These are phyloP conservation scores for Acanthornis magna DNA, from an alignment of 2,797 vertebrate genomes.

Conservation along the genomic window DNA sequence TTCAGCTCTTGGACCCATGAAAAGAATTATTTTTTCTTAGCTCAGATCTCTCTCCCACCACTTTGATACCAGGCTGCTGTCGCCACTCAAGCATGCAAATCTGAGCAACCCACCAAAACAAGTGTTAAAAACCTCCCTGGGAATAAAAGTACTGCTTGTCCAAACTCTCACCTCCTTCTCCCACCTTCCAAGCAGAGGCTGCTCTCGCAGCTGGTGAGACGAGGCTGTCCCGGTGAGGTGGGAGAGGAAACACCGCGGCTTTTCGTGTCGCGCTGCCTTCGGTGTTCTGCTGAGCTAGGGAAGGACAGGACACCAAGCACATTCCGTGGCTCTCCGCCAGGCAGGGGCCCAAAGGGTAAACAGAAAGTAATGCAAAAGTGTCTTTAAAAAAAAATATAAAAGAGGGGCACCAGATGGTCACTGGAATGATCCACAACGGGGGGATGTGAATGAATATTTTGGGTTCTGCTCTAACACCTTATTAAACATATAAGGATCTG, in stretches of 20 bases:
- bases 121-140: neutral
- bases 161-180: neutral
- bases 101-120: neutral
- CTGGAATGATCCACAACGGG: neutral
- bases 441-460: neutral
- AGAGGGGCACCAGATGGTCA: constrained; percentile 6
- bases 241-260: neutral
- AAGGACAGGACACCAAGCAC: constrained; percentile 17
- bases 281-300: constrained; percentile 5
- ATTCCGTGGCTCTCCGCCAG: constrained; percentile 42
- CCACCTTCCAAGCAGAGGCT: neutral
- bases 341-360: constrained; percentile 21
- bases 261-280: neutral
- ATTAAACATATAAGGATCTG: neutral
- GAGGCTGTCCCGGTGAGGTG: neutral
- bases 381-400: neutral
- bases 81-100: neutral
- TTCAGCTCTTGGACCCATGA: neutral
- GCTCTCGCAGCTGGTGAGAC: neutral
- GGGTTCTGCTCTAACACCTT: constrained; percentile 21
- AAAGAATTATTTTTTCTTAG: neutral
- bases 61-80: neutral
- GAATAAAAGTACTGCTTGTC: neutral
- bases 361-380: neutral
- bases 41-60: neutral